Percentiles rank a stretch among this genome's conserved stretches.
Conservation (phyloP, 1,140 invertebrate species). For the Andrena cerasifolii region DNA sequence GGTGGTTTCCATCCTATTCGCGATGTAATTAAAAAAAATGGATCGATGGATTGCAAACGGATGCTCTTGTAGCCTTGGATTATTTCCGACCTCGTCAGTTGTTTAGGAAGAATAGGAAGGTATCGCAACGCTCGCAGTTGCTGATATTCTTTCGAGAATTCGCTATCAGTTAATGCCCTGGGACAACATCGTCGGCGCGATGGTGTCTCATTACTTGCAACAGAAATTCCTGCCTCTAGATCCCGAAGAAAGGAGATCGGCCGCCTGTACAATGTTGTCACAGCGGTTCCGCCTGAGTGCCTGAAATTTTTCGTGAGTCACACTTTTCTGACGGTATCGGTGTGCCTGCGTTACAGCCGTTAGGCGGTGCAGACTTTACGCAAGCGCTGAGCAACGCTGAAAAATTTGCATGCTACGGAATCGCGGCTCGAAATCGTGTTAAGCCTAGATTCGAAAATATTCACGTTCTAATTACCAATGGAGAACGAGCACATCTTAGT, state of each 20-base stretch:
- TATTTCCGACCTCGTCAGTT: background rate
- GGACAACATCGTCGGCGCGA: background rate
- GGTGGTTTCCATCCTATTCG: background rate
- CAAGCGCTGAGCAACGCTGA: background rate
- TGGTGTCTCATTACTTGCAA: background rate
- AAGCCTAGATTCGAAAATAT: no score
- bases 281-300: conserved; percentile 44
- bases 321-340: conserved; percentile 27
- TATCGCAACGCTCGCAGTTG: background rate
- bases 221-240: conserved; percentile 36
- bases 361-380: background rate
- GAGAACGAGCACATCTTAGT: no score
- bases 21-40: background rate
- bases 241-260: conserved; percentile 30
- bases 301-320: conserved; percentile 58
- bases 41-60: background rate
- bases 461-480: no score
- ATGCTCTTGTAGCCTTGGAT: background rate
- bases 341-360: background rate
- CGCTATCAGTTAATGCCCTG: conserved; percentile 26
- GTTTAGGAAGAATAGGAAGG: no score
- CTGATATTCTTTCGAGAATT: conserved; percentile 14
- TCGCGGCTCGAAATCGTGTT: background rate
- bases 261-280: conserved; percentile 40
- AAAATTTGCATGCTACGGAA: conserved; percentile 35